Percentiles rank a stretch among this genome's conserved stretches.
Conservation (phyloP, 2,888 invertebrate genomes). For the Nyleta sp. region DNA sequence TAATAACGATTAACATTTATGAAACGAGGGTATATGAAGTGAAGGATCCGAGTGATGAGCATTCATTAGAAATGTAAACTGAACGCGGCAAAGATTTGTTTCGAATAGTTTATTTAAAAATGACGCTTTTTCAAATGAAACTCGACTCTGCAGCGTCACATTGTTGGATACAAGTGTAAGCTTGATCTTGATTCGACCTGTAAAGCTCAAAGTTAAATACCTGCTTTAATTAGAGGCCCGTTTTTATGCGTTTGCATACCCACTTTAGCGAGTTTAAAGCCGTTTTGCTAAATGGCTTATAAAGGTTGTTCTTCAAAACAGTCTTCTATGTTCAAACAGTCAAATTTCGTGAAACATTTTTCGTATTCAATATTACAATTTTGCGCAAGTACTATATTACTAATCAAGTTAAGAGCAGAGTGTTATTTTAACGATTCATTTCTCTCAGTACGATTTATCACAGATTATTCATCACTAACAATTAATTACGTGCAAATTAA, state of each 20-base stretch:
- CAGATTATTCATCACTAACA: no score
- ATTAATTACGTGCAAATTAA: no score
- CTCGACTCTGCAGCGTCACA: slow-evolving; percentile 8
- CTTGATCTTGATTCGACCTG: slow-evolving; percentile 44
- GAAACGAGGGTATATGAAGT: background rate
- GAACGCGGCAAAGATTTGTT: no score
- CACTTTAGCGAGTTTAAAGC: slow-evolving; percentile 40
- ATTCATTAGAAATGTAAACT: slow-evolving; percentile 9
- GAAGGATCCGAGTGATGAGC: slow-evolving; percentile 15
- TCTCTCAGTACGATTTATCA: no score
- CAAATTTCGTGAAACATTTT: no score
- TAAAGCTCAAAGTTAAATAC: slow-evolving; percentile 51
- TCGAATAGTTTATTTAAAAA: no score
- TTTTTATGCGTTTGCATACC: slow-evolving; percentile 52
- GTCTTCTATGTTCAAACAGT: no score
- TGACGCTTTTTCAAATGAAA: slow-evolving; percentile 11
- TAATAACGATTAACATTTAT: slow-evolving; percentile 3
- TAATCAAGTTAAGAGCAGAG: no score
- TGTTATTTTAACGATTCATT: no score
- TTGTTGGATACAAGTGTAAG: slow-evolving; percentile 30
- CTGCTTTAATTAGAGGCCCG: slow-evolving; percentile 44
- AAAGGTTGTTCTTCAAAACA: slow-evolving; percentile 26
- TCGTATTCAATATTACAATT: no score
- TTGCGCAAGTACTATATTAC: no score
- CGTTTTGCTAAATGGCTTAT: slow-evolving; percentile 42